A percentile compares a stretch with the other conserved stretches of the same genome.
phyloP scores from a whole-genome alignment of 2,888 invertebrate genomes.

The Aphrophora alni region DNA sequence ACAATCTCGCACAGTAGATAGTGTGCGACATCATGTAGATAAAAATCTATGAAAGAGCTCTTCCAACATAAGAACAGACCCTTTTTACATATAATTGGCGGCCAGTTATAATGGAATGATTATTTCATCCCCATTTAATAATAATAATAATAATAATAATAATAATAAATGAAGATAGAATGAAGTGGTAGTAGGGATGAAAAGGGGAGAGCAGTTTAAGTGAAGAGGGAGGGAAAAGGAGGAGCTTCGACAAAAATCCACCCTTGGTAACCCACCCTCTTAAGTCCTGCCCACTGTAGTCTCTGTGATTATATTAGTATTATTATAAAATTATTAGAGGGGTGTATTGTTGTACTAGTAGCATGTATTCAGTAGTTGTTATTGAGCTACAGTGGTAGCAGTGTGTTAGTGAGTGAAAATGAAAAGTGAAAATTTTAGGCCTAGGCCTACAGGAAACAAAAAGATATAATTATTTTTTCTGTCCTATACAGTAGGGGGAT shows the following conservation, averaged over 20 bases:
- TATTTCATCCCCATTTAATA: background rate
- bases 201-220: background rate
- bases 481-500: no score
- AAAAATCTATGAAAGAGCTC: background rate
- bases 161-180: constrained; percentile 9
- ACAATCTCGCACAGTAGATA: no score
- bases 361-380: background rate
- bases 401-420: background rate
- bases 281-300: background rate
- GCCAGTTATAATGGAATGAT: constrained; percentile 3
- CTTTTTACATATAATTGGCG: background rate
- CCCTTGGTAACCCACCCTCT: constrained; percentile 1
- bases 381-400: no score
- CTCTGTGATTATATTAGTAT: background rate
- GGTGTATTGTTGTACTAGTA: background rate
- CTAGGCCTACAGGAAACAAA: background rate
- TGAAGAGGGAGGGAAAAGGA: background rate
- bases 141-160: background rate
- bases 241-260: constrained; percentile 6
- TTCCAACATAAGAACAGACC: background rate
- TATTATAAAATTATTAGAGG: background rate
- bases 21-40: no score
- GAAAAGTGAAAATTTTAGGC: background rate
- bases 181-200: background rate
- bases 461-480: no score